Conservation (phyloP, 2,888 invertebrate genomes). For the Conops quadrifasciatus region DNA sequence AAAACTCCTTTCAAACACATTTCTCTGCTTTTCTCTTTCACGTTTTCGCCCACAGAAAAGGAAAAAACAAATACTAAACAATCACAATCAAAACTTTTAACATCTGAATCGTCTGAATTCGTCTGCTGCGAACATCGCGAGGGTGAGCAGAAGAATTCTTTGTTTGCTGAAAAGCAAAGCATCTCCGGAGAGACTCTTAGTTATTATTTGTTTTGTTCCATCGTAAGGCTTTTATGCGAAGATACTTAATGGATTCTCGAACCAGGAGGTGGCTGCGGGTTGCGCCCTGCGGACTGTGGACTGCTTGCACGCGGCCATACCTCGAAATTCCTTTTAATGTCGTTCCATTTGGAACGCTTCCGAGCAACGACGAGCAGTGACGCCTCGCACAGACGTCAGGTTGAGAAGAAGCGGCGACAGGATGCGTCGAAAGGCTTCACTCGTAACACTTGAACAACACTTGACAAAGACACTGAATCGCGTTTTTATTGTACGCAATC, state of each 20-base stretch:
- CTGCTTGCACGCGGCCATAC: background rate
- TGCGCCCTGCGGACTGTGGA: constrained; percentile 28
- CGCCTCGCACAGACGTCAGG: background rate
- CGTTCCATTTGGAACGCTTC: background rate
- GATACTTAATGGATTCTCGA: constrained; percentile 21
- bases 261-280: background rate
- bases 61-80: too few relatives aligned
- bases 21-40: too few relatives aligned
- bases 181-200: background rate
- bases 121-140: too few relatives aligned
- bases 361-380: background rate
- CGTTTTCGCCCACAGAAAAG: too few relatives aligned
- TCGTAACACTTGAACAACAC: constrained; percentile 16
- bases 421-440: constrained; percentile 17
- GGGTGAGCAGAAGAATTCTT: too few relatives aligned
- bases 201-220: constrained; percentile 20
- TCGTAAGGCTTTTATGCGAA: constrained; percentile 11
- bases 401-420: constrained; percentile 9
- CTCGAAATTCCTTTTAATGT: constrained; percentile 3
- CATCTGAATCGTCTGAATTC: too few relatives aligned
- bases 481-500: constrained; percentile 25
- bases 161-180: too few relatives aligned
- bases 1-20: too few relatives aligned
- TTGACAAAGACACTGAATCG: constrained; percentile 31
- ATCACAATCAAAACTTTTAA: too few relatives aligned